Base-by-base conservation (phyloP, 2,888 invertebrate genomes). In the Aethes cnicana region DNA sequence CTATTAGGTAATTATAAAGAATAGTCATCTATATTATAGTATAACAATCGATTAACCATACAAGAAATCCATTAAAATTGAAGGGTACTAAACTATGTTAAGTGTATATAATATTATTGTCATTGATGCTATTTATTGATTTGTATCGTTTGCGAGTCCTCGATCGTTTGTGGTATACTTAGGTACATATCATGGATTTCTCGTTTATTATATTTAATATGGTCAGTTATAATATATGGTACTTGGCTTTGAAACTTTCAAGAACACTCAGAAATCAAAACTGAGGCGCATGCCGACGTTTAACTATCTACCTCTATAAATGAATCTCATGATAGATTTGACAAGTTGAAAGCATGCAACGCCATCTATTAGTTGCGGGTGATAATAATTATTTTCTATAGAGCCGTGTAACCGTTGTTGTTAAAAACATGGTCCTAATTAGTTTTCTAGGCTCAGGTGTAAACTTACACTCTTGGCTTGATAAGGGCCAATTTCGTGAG, bases 51-150 rank as follows among this genome's bases (percentile, higher is more conserved):
- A 81, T 74, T 83, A 85, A 82, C 71, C 76, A 74, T 80, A 76
- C 73, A 58, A 43, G 72, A 77, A 76, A 87, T 84, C 79, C 85
- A 83, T 84, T 83, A 81, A 77, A 84, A 80, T 84, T 74, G 72
- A 87, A 88, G 88, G 88, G 88, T 88, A 88, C 87, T 88, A 87
- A 87, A 83, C 62, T 86, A 86, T 81, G 66, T 75, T 81, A 83
- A 77, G 81, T 81, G 83, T 86, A 83, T 84, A 87, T 81, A 86
- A 83, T 80, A 77, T 78, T 78, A 74, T 73, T 70, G 75, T 84
- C 81, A 81, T 81, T 78, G 69, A 81, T 77, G 77, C 84, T 88
- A 88, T 87, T 88, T 88, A 88, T 83, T 84, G 66, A 72, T 78
- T 85, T 83, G 72, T 82, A 79, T 86, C 71, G 72, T 82, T 87